A percentile compares a stretch with the other conserved stretches of the same genome.
These are phyloP conservation scores for Caranx ignobilis DNA, from an alignment of 2,113 vertebrate species.

Conservation along the genomic window DNA sequence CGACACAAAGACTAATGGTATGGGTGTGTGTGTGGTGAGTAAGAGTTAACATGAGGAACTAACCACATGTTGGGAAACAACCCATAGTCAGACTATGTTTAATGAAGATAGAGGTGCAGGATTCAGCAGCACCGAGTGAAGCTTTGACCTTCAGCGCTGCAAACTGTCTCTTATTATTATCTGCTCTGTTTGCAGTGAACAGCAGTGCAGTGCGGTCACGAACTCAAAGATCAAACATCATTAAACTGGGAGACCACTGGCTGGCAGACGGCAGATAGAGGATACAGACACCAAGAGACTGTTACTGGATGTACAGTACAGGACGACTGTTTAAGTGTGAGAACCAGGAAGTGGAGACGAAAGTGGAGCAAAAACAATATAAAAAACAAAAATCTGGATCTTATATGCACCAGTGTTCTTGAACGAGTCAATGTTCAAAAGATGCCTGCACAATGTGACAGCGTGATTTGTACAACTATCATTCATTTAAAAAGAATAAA, in stretches of 20 bases:
- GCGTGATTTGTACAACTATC: not conserved
- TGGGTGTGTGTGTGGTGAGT: conserved; percentile 22
- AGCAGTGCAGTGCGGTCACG: not conserved
- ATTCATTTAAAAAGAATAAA: not conserved
- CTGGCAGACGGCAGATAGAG: not conserved
- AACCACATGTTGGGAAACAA: conserved; percentile 13
- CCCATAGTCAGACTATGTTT: not conserved
- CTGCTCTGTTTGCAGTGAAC: conserved; percentile 50
- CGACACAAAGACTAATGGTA: conserved; percentile 17
- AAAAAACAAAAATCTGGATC: not conserved
- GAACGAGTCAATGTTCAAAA: not conserved
- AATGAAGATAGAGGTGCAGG: not conserved
- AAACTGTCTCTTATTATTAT: conserved; percentile 5
- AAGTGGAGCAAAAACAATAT: not conserved
- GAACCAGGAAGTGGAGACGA: not conserved
- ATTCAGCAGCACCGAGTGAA: not conserved
- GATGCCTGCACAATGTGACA: not conserved
- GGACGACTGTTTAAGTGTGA: not conserved
- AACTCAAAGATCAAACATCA: conserved; percentile 30
- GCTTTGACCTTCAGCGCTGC: conserved; percentile 4
- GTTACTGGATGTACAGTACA: not conserved
- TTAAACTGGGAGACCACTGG: conserved; percentile 36
- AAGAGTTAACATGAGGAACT: not conserved
- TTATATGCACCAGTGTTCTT: not conserved
- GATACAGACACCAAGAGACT: not conserved